Conservation (phyloP, 1,140 invertebrate species). For the Aethina tumida region DNA sequence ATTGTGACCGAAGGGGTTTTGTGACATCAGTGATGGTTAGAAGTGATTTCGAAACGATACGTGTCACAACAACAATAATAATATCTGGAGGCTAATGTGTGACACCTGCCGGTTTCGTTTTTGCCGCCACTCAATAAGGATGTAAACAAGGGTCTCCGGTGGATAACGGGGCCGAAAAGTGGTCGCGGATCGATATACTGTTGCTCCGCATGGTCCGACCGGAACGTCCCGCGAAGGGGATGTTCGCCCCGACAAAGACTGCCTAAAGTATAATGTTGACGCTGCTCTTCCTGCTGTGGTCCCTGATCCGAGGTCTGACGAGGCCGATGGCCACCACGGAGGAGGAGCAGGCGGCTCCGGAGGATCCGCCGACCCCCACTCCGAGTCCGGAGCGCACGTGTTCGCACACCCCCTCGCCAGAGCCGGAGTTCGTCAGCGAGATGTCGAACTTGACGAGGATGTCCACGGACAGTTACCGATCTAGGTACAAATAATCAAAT, state of each 20-base stretch:
- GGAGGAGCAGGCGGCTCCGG: conserved; percentile 11
- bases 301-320: conserved; percentile 33
- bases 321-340: conserved; percentile 16
- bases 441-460: conserved; percentile 28
- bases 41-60: too few relatives aligned
- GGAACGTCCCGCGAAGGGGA: neutral
- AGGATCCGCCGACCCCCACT: conserved; percentile 8
- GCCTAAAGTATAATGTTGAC: conserved; percentile 34
- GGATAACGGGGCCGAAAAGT: too few relatives aligned
- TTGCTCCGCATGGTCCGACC: conserved; percentile 11
- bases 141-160: too few relatives aligned
- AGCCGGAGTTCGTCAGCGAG: conserved; percentile 29
- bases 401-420: conserved; percentile 21
- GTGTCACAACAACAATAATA: too few relatives aligned
- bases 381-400: conserved; percentile 17
- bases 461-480: conserved; percentile 23
- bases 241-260: conserved; percentile 4
- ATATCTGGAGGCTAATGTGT: too few relatives aligned
- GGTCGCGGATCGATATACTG: conserved; percentile 18
- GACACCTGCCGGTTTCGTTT: too few relatives aligned
- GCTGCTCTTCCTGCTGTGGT: conserved; percentile 37
- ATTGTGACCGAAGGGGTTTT: too few relatives aligned
- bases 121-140: too few relatives aligned
- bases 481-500: too few relatives aligned
- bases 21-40: too few relatives aligned